These are phyloP conservation scores for Campylomormyrus tamandua DNA, from an alignment of 2,113 vertebrate species.

Conservation along the genomic window DNA sequence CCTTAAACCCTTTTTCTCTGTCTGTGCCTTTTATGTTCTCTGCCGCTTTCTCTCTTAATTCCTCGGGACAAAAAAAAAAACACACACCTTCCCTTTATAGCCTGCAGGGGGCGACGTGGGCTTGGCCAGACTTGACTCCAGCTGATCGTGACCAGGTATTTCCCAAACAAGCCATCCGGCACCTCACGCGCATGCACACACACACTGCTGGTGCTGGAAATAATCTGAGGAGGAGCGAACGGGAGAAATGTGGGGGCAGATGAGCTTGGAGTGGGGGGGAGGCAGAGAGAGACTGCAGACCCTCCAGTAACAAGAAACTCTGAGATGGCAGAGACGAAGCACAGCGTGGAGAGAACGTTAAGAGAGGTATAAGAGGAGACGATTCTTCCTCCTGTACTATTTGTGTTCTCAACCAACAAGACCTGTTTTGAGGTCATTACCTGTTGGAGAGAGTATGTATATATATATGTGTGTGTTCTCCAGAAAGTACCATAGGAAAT, in stretches of 20 bases:
- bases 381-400: neutral
- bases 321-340: neutral
- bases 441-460: neutral
- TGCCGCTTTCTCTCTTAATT: neutral
- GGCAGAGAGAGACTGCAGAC: neutral
- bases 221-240: slow-evolving; percentile 44
- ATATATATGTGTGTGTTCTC: neutral
- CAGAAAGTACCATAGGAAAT: neutral
- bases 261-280: neutral
- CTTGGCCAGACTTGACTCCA: slow-evolving; percentile 27
- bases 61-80: neutral
- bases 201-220: slow-evolving; percentile 38
- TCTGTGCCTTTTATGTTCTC: neutral
- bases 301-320: slow-evolving; percentile 1
- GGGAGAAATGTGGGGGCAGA: slow-evolving; percentile 36
- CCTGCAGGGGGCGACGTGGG: slow-evolving; percentile 38
- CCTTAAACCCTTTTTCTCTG: neutral
- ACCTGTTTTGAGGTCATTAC: neutral
- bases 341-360: neutral
- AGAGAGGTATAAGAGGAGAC: neutral
- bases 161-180: slow-evolving; percentile 57
- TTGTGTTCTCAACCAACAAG: neutral
- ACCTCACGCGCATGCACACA: slow-evolving; percentile 26
- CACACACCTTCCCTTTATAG: neutral
- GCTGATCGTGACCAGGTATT: slow-evolving; percentile 65